Evolutionary conservation across 1,140 invertebrate genomes (phyloP).

Genomic region (Heliconius hermathena): DNA sequence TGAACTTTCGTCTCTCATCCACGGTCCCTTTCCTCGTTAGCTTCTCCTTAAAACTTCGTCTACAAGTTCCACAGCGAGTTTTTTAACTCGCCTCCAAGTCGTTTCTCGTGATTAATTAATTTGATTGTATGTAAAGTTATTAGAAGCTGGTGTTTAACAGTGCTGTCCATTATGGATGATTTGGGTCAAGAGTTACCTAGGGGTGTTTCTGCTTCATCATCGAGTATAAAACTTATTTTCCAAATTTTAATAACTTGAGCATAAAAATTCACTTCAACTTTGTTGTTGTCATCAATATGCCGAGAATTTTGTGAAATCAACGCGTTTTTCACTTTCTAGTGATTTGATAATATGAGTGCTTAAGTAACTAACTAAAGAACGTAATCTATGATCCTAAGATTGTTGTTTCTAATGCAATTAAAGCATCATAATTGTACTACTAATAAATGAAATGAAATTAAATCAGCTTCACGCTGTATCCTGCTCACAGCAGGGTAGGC

Average conservation of each 20-base stretch:
- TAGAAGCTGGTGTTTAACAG: slow-evolving; percentile 57
- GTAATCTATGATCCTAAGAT: too few species aligned
- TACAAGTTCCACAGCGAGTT: slow-evolving; percentile 68
- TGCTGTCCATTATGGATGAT: slow-evolving; percentile 69
- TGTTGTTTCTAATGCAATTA: too few species aligned
- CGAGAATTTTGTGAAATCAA: too few species aligned
- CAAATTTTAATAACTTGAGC: neutral
- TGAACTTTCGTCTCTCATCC: slow-evolving; percentile 76
- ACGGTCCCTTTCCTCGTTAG: slow-evolving; percentile 74
- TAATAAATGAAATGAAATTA: too few species aligned
- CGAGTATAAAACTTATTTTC: neutral
- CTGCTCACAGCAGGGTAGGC: too few species aligned
- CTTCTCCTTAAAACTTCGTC: slow-evolving; percentile 78
- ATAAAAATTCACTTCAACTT: neutral
- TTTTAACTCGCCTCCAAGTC: slow-evolving; percentile 73
- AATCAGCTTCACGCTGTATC: too few species aligned
- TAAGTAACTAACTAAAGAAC: too few species aligned
- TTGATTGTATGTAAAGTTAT: slow-evolving; percentile 74
- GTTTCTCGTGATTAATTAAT: slow-evolving; percentile 79
- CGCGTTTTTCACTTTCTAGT: too few species aligned
- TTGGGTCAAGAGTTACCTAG: slow-evolving; percentile 57
- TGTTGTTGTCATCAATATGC: neutral
- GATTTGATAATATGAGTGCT: too few species aligned
- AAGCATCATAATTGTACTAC: too few species aligned
- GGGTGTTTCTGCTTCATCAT: slow-evolving; percentile 69